Evolutionary conservation across 2,888 invertebrate species (phyloP).

Genomic region (Lepas anatifera): DNA sequence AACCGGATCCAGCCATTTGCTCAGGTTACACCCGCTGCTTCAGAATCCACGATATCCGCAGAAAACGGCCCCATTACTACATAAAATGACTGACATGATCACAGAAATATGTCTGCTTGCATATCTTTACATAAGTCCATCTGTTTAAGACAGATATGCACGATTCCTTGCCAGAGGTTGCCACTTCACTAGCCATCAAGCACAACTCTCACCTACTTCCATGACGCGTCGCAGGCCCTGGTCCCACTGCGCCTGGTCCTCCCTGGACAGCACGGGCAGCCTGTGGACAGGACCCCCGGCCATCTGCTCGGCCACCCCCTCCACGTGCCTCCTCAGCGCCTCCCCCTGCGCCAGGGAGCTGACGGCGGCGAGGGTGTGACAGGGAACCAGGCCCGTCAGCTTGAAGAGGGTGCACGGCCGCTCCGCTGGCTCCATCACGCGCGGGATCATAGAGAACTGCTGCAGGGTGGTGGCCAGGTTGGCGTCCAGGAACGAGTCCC

Average conservation of each 20-base stretch:
- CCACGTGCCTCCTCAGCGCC: not conserved
- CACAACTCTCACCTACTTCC: not conserved
- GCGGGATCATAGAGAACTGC: not conserved
- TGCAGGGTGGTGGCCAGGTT: not conserved
- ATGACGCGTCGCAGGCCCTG: not conserved
- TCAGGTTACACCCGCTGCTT: too few species aligned
- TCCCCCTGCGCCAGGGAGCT: not conserved
- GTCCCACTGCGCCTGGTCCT: not conserved
- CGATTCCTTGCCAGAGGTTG: too few species aligned
- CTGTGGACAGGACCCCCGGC: not conserved
- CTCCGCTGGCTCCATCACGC: not conserved
- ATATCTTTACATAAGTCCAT: too few species aligned
- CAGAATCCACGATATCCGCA: too few species aligned
- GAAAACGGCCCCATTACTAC: too few species aligned
- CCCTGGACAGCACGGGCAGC: not conserved
- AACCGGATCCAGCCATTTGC: too few species aligned
- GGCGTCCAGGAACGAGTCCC: not conserved
- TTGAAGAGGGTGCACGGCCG: slow-evolving; percentile 1
- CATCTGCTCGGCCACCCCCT: not conserved
- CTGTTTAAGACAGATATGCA: too few species aligned
- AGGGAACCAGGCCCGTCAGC: not conserved
- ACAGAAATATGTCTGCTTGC: too few species aligned
- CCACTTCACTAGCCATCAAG: too few species aligned
- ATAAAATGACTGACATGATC: too few species aligned
- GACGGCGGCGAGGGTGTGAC: not conserved